phyloP scores from a whole-genome alignment of 2,113 vertebrate genomes.

The Scolopax mira region DNA sequence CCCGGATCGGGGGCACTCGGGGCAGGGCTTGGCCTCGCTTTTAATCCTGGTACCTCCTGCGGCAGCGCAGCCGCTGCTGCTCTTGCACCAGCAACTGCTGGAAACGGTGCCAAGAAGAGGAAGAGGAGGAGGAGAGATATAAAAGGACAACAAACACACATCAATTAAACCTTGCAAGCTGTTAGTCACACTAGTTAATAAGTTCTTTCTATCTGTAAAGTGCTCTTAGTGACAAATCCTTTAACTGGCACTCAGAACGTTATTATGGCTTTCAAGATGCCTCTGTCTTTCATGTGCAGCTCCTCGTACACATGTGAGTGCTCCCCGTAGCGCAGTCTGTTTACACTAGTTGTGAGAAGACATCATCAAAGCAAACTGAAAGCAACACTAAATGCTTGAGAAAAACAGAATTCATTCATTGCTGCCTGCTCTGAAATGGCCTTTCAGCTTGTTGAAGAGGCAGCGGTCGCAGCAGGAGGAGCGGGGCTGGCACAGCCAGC shows the following conservation, averaged over 20 bases:
- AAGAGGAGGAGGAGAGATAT: constrained; percentile 42
- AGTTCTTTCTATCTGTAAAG: constrained; percentile 64
- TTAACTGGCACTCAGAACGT: constrained; percentile 55
- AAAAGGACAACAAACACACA: constrained; percentile 63
- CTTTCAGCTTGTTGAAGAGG: not conserved
- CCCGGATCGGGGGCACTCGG: rapidly evolving
- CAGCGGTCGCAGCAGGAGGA: not conserved
- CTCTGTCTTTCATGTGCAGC: constrained; percentile 67
- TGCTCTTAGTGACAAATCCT: constrained; percentile 64
- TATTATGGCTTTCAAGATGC: constrained; percentile 64
- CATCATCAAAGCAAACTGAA: constrained; percentile 63
- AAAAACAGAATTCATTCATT: constrained; percentile 45
- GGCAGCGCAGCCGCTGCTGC: not conserved
- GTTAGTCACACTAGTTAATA: constrained; percentile 64
- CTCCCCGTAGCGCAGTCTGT: constrained; percentile 54
- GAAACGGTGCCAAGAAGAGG: constrained; percentile 25
- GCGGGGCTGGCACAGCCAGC: not conserved
- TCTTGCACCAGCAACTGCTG: constrained; percentile 9
- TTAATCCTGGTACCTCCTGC: not conserved
- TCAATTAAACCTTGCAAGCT: constrained; percentile 66
- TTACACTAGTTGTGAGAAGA: constrained; percentile 51
- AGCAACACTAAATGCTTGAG: constrained; percentile 55
- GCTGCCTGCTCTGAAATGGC: constrained; percentile 4
- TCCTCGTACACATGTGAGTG: constrained; percentile 59
- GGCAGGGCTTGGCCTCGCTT: not conserved